These are phyloP conservation scores for Ceramica pisi DNA, from an alignment of 2,888 invertebrate species.

Conservation along the genomic window DNA sequence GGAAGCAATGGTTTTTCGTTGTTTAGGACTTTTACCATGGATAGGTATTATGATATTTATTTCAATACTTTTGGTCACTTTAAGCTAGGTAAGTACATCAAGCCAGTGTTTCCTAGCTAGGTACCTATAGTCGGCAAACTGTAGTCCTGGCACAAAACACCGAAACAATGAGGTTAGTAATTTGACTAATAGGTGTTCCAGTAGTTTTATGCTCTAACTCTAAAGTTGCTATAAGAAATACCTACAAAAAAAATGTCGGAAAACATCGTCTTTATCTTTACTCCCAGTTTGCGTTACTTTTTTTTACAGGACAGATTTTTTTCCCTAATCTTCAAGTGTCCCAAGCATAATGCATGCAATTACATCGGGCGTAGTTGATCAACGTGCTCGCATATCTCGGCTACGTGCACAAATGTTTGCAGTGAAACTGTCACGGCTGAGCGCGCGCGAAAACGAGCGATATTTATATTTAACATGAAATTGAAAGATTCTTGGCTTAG, in stretches of 20 bases:
- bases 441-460: constrained; percentile 77
- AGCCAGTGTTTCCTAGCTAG: no score
- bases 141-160: no score
- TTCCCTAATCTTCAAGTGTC: neutral
- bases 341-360: constrained; percentile 18
- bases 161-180: no score
- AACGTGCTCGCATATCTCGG: constrained; percentile 22
- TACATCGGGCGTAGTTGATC: constrained; percentile 1
- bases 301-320: neutral
- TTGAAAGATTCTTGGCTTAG: constrained; percentile 20
- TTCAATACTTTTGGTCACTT: no score
- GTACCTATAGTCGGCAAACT: no score
- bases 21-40: no score
- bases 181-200: no score
- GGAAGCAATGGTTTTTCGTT: no score
- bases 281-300: no score
- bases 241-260: neutral
- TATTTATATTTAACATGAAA: constrained; percentile 57
- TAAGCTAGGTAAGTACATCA: no score
- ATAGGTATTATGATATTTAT: no score
- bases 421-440: constrained; percentile 77
- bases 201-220: no score
- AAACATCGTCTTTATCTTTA: neutral
- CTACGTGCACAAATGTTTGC: constrained; percentile 56
- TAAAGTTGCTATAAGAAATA: neutral